Evolutionary conservation across 2,888 invertebrate genomes (phyloP).

Genomic region (Amiota mariae): DNA sequence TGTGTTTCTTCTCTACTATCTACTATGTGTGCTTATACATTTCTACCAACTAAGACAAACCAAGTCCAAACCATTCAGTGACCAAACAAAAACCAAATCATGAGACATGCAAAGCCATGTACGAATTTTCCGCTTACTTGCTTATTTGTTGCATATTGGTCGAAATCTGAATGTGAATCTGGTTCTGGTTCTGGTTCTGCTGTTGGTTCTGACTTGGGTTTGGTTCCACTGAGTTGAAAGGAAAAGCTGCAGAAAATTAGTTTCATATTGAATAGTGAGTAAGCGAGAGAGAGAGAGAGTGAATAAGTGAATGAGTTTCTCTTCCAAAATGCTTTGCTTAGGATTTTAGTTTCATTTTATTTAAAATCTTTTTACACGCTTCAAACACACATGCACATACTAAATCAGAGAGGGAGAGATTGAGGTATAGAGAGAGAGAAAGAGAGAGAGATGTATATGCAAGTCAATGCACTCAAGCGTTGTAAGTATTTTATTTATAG

Average conservation of each 20-base stretch:
- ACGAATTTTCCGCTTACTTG: background rate
- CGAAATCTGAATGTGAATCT: background rate
- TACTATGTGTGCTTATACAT: background rate
- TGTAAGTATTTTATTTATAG: background rate
- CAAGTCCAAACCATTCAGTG: background rate
- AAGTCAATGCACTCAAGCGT: constrained; percentile 1
- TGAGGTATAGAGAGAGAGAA: background rate
- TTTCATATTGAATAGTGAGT: constrained; percentile 40
- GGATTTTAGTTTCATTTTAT: background rate
- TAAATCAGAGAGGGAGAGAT: background rate
- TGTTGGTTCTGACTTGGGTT: too few relatives aligned
- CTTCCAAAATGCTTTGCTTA: background rate
- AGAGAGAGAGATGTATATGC: background rate
- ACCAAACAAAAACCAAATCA: constrained; percentile 8
- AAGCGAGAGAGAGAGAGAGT: too few relatives aligned
- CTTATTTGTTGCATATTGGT: background rate
- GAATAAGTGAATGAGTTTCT: background rate
- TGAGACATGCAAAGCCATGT: too few relatives aligned
- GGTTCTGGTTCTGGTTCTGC: background rate
- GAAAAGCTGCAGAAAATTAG: constrained; percentile 64
- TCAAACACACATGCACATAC: too few relatives aligned
- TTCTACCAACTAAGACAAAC: background rate
- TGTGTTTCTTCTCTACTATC: background rate
- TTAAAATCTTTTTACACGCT: background rate
- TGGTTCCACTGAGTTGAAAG: constrained; percentile 16